Percentiles rank a stretch among this genome's conserved stretches.
Evolutionary conservation across 2,113 vertebrate species (phyloP).

Genomic region (Ancistrus triradiatus): DNA sequence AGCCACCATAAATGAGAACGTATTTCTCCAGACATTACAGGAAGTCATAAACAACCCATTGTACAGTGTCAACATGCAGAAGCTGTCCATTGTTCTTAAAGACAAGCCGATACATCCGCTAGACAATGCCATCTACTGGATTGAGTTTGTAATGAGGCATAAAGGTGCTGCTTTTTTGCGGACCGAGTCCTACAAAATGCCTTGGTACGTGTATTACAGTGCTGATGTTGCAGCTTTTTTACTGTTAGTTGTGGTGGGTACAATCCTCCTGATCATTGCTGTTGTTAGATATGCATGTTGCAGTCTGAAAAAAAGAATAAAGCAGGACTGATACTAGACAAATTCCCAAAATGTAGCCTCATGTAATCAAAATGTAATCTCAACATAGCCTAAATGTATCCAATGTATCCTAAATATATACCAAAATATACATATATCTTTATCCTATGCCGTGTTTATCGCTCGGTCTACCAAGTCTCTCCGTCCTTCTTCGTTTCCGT

Average conservation of each 20-base stretch:
- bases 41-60: conserved; percentile 61
- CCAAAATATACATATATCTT: too few species aligned
- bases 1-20: conserved; percentile 38
- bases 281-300: conserved; percentile 44
- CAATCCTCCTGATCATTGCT: conserved; percentile 25
- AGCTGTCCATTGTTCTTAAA: conserved; percentile 60
- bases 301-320: conserved; percentile 33
- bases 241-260: neutral
- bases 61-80: conserved; percentile 64
- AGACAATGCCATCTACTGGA: conserved; percentile 68
- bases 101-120: conserved; percentile 60
- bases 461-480: too few species aligned
- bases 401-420: too few species aligned
- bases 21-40: conserved; percentile 51
- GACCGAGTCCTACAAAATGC: conserved; percentile 57
- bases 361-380: neutral
- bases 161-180: conserved; percentile 65
- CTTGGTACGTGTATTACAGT: conserved; percentile 65
- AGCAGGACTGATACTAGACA: conserved; percentile 47
- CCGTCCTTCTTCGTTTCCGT: too few species aligned
- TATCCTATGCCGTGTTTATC: too few species aligned
- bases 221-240: conserved; percentile 57
- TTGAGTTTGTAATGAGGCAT: conserved; percentile 68
- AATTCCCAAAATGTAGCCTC: neutral
- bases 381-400: neutral